Percentiles rank a stretch among this genome's conserved stretches.
phyloP scores from a whole-genome alignment of 2,888 invertebrate genomes.

The Andrena haemorrhoa region DNA sequence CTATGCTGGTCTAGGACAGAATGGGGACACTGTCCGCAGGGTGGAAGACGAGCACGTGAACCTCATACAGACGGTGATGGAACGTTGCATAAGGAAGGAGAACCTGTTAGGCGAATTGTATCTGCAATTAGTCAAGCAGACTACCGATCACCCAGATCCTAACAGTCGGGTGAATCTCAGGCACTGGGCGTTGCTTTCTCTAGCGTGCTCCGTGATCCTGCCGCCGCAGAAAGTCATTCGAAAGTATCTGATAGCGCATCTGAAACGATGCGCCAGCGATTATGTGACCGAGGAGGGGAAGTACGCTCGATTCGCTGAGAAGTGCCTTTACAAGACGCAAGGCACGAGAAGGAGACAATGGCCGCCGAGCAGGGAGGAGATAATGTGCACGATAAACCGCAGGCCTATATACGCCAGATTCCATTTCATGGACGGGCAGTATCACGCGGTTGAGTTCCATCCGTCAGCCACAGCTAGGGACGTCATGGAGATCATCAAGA shows the following conservation, averaged over 20 bases:
- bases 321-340: constrained; percentile 91
- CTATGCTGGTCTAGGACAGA: constrained; percentile 93
- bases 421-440: constrained; percentile 97
- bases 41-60: constrained; percentile 95
- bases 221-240: constrained; percentile 95
- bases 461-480: constrained; percentile 96
- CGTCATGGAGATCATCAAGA: constrained; percentile 94
- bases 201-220: constrained; percentile 93
- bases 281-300: constrained; percentile 97
- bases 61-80: constrained; percentile 95
- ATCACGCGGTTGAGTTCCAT: constrained; percentile 97
- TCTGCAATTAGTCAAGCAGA: constrained; percentile 96
- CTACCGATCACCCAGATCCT: constrained; percentile 96
- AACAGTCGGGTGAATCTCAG: constrained; percentile 94
- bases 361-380: constrained; percentile 96
- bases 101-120: constrained; percentile 95
- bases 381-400: constrained; percentile 95
- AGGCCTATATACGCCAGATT: constrained; percentile 96
- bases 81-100: constrained; percentile 96
- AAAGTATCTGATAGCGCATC: constrained; percentile 94
- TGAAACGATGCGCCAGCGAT: constrained; percentile 95
- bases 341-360: constrained; percentile 93
- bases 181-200: constrained; percentile 95
- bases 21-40: constrained; percentile 88
- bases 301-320: constrained; percentile 96